phyloP scores from a whole-genome alignment of 1,140 invertebrate species.

The Papilio helenus region DNA sequence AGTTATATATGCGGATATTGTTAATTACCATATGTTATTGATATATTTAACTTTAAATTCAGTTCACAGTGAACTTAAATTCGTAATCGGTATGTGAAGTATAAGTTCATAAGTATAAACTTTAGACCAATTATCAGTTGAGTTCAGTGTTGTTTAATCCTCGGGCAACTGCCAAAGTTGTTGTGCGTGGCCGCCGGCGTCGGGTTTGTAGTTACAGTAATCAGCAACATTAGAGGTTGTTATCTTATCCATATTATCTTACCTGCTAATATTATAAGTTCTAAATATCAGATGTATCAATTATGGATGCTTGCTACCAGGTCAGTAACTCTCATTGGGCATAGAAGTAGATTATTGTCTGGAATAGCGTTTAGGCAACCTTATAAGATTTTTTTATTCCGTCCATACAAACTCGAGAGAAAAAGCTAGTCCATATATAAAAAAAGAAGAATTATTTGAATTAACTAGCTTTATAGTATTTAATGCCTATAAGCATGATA shows the following conservation, averaged over 20 bases:
- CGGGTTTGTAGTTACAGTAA: background rate
- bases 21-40: background rate
- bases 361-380: too few relatives aligned
- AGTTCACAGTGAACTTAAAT: background rate
- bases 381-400: too few relatives aligned
- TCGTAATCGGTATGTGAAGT: background rate
- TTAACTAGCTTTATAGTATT: too few relatives aligned
- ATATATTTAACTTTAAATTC: background rate
- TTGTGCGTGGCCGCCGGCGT: background rate
- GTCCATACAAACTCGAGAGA: too few relatives aligned
- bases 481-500: too few relatives aligned
- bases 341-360: too few relatives aligned
- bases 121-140: background rate
- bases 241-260: background rate
- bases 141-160: constrained; percentile 3
- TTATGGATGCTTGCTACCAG: too few relatives aligned
- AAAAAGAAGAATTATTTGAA: too few relatives aligned
- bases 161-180: constrained; percentile 7
- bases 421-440: too few relatives aligned
- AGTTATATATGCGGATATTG: background rate
- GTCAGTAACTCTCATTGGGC: too few relatives aligned
- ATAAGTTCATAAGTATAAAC: background rate
- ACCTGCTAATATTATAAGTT: too few relatives aligned
- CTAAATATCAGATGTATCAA: too few relatives aligned
- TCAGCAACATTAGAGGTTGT: background rate